Evolutionary conservation across 2,113 vertebrate genomes (phyloP), one percentile per base, ranked within the genome.

Genomic region (Shinisaurus crocodilurus): DNA sequence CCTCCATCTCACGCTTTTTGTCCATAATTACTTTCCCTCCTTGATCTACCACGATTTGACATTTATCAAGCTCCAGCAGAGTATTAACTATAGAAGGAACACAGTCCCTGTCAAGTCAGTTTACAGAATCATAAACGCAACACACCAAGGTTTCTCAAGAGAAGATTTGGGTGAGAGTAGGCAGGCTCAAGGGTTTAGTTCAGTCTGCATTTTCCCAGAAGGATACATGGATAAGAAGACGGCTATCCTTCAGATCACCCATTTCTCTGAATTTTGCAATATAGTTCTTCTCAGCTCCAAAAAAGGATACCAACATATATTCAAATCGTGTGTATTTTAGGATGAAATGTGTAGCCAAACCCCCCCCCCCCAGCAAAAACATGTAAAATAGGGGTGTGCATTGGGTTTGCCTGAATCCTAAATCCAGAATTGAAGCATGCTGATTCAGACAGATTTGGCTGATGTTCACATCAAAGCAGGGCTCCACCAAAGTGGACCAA

Each of bases 1-100:
- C 15, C 63, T 70, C 23, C 23, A 37, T 79, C 54, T 57, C n/a
- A 18, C 32, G 76, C 20, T 0, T 37, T 86, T 54, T 85, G 37
- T 88, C 7, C 8, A 23, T 91, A 87, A 0, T 88, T 89, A 92
- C 70, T 89, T 50, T 92, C 54, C n/a, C 5, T 82, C 1, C 5
- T 12, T 29, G 82, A 0, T 1, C 90, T 23, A 13, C 0, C 60
- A 20, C 10, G 60, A 29, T 5, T 91, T 90, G 60, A 27, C 81
- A 93, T 91, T 12, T 67, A 34, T 86, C 82, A 69, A 88, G 23
- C 82, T 69, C 37, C 40, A 67, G 63, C 15, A 57, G 25, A 29
- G 25, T 32, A 13, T 40, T 87, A 63, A 43, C 12, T 48, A 40
- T 8, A 60, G n/a, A 29, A 76, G 72, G 8, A 60, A 12, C 57